A percentile compares a stretch with the other conserved stretches of the same genome.
These are phyloP conservation scores for Batillaria attramentaria DNA, from an alignment of 1,140 invertebrate species.

Conservation along the genomic window DNA sequence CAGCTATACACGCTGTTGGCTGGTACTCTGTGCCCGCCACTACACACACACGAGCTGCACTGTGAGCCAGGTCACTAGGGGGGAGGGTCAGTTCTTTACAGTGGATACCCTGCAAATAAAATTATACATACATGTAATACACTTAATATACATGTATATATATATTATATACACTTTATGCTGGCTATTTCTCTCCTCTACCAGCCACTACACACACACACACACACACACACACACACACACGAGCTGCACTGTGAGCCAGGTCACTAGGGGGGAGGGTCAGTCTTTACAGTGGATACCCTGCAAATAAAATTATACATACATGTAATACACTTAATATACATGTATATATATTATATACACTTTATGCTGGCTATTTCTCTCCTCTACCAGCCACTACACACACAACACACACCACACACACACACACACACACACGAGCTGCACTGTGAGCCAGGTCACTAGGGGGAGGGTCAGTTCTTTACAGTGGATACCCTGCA, in stretches of 20 bases:
- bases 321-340: neutral
- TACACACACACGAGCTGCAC: constrained; percentile 89
- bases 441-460: constrained; percentile 93
- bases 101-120: constrained; percentile 67
- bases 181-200: constrained; percentile 79
- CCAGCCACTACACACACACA: constrained; percentile 78
- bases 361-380: constrained; percentile 83
- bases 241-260: constrained; percentile 90
- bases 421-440: no score
- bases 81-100: constrained; percentile 90
- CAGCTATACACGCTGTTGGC: constrained; percentile 85
- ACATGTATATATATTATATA: no score
- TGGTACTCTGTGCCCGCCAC: constrained; percentile 78
- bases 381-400: constrained; percentile 78
- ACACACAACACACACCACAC: no score
- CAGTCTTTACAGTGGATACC: constrained; percentile 80
- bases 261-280: constrained; percentile 92
- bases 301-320: constrained; percentile 46
- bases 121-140: neutral
- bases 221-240: no score
- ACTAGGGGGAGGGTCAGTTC: constrained; percentile 89
- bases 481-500: constrained; percentile 76
- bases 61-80: constrained; percentile 92
- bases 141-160: no score
- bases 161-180: constrained; percentile 83